A percentile compares a stretch with the other conserved stretches of the same genome.
phyloP scores from a whole-genome alignment of 2,888 invertebrate genomes.

The Megastigmus dorsalis region DNA sequence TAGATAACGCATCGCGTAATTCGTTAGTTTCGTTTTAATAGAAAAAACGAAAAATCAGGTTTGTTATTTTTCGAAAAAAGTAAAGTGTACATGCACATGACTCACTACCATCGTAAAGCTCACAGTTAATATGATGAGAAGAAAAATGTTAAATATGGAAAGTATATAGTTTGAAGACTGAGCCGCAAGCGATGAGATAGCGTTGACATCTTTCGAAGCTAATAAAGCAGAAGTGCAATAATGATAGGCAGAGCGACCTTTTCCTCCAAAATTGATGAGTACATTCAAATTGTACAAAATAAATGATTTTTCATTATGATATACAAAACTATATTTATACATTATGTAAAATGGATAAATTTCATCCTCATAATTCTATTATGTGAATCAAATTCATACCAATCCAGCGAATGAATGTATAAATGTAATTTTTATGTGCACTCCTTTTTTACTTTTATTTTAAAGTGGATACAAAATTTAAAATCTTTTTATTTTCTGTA shows the following conservation, averaged over 20 bases:
- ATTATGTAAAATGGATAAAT: no score
- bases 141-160: conserved; percentile 33
- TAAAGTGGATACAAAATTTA: no score
- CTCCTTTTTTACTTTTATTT: no score
- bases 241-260: conserved; percentile 46
- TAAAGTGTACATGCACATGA: conserved; percentile 50
- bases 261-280: conserved; percentile 34
- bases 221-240: conserved; percentile 49
- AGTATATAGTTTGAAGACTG: conserved; percentile 27
- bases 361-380: no score
- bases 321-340: no score
- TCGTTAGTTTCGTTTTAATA: neutral
- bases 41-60: conserved; percentile 49
- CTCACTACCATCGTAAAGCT: conserved; percentile 50
- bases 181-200: conserved; percentile 41
- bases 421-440: no score
- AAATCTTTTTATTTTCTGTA: no score
- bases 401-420: no score
- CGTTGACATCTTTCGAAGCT: conserved; percentile 38
- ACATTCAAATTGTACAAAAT: no score
- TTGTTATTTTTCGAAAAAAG: conserved; percentile 44
- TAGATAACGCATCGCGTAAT: neutral
- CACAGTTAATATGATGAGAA: conserved; percentile 43
- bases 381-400: no score
- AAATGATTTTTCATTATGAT: no score